phyloP scores from a whole-genome alignment of 2,113 vertebrate genomes.

The Cacatua alba region DNA sequence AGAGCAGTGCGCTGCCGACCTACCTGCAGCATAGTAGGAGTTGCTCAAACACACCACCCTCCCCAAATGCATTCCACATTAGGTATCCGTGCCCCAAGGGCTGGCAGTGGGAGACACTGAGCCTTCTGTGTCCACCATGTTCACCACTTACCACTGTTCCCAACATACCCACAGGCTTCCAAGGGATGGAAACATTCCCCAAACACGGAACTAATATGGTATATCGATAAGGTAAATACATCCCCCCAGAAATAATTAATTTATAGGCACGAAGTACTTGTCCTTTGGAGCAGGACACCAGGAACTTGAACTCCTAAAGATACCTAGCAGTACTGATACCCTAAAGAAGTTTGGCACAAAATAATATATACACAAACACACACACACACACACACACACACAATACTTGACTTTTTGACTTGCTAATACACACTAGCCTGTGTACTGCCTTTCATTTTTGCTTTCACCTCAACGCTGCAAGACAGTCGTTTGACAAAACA shows the following conservation, averaged over 20 bases:
- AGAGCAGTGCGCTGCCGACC: neutral
- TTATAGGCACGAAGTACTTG: neutral
- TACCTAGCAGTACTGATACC: neutral
- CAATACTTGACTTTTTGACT: neutral
- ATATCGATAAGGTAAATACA: neutral
- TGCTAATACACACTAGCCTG: neutral
- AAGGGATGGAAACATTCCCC: neutral
- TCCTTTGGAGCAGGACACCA: neutral
- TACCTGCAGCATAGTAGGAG: neutral
- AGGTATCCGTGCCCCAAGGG: accelerated
- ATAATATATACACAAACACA: neutral
- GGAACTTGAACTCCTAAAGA: neutral
- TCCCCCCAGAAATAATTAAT: neutral
- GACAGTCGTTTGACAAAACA: neutral
- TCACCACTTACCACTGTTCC: neutral
- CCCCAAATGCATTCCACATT: accelerated
- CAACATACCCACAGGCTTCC: accelerated
- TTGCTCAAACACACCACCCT: neutral
- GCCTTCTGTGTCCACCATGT: accelerated
- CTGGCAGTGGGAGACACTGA: accelerated
- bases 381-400: neutral
- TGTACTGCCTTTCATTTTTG: neutral
- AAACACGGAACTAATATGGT: neutral
- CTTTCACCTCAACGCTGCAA: neutral
- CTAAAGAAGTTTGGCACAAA: neutral